Conservation (phyloP, 2,888 invertebrate genomes). For the Drosophila niveifrons region DNA sequence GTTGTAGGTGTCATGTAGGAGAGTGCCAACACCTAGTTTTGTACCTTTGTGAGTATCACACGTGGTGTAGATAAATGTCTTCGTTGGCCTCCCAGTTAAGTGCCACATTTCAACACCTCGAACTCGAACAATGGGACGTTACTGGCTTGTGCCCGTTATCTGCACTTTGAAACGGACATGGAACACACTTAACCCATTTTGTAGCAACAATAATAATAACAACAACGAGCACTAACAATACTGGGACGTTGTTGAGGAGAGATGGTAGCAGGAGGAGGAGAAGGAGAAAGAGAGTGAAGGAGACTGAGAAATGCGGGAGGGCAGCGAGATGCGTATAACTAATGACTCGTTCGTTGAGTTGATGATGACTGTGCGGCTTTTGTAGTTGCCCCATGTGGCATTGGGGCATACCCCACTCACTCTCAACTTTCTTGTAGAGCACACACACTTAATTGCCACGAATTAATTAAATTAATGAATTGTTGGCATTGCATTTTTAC, state of each 20-base stretch:
- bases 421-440: not conserved
- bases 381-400: conserved; percentile 45
- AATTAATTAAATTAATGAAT: conserved; percentile 84
- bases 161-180: conserved; percentile 34
- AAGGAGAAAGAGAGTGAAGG: not conserved
- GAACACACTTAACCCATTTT: conserved; percentile 57
- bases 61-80: conserved; percentile 34
- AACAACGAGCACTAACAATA: conserved; percentile 8
- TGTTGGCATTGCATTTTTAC: conserved; percentile 73
- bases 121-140: conserved; percentile 49
- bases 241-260: conserved; percentile 30
- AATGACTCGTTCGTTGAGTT: conserved; percentile 47
- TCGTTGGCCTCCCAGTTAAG: conserved; percentile 31
- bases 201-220: conserved; percentile 25
- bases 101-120: conserved; percentile 55
- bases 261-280: not conserved
- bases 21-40: not conserved
- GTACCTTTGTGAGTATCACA: conserved; percentile 11
- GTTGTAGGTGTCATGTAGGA: not conserved
- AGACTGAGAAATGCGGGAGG: not conserved
- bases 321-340: conserved; percentile 39
- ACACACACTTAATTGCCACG: conserved; percentile 77
- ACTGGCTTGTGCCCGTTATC: conserved; percentile 35
- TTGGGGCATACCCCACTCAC: not conserved
- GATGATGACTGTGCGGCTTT: conserved; percentile 67